Evolutionary conservation across 2,797 vertebrate genomes (phyloP).

Genomic region (Schizopygopsis pylzovi): DNA sequence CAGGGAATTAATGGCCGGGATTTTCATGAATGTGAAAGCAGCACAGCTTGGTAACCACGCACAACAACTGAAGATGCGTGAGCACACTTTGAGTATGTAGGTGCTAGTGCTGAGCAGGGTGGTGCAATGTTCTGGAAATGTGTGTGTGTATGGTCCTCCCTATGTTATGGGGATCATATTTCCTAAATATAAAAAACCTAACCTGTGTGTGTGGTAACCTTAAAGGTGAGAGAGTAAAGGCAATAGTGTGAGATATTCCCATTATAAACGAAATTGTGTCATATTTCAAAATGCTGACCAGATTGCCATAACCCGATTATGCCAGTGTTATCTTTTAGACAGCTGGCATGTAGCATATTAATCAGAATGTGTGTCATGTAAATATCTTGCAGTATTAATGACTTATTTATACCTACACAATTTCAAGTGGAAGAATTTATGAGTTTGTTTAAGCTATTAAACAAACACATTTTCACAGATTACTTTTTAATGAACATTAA

Average conservation of each 20-base stretch:
- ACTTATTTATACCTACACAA: neutral
- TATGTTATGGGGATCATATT: neutral
- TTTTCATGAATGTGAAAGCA: slow-evolving; percentile 84
- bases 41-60: slow-evolving; percentile 69
- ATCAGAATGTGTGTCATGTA: neutral
- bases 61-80: slow-evolving; percentile 56
- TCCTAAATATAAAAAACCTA: neutral
- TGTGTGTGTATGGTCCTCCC: neutral
- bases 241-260: neutral
- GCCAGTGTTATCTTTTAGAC: neutral
- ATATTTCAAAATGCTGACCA: neutral
- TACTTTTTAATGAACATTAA: neutral
- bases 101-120: neutral
- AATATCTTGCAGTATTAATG: neutral
- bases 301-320: neutral
- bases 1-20: slow-evolving; percentile 75
- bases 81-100: slow-evolving; percentile 46
- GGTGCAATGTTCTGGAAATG: neutral
- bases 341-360: neutral
- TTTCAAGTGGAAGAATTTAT: neutral
- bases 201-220: neutral
- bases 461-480: neutral
- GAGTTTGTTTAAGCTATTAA: neutral
- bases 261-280: neutral
- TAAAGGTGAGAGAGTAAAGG: neutral